phyloP scores from a whole-genome alignment of 2,113 vertebrate species.

The Oryzias celebensis region DNA sequence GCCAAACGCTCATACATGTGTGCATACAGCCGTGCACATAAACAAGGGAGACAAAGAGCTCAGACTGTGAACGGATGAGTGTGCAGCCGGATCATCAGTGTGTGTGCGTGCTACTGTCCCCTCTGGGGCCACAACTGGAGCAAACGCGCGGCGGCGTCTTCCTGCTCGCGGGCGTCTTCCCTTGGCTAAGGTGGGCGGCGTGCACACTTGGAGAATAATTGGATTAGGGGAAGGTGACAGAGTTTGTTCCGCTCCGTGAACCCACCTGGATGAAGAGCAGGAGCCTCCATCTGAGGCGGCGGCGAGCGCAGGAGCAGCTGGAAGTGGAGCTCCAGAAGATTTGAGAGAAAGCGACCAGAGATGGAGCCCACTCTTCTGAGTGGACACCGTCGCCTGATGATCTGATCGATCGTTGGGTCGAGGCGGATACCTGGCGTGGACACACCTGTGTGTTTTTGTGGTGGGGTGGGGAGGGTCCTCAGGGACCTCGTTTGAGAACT shows the following conservation, averaged over 20 bases:
- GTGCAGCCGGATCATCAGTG: constrained; percentile 1
- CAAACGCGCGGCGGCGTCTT: constrained; percentile 9
- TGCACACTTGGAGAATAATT: constrained; percentile 38
- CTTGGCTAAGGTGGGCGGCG: constrained; percentile 18
- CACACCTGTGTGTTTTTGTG: background rate
- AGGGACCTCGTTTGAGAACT: constrained; percentile 33
- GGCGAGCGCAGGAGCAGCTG: background rate
- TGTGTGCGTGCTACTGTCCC: constrained; percentile 2
- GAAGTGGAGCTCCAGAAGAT: background rate
- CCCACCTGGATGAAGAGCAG: constrained; percentile 47
- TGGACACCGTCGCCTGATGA: background rate
- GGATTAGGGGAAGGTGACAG: constrained; percentile 35
- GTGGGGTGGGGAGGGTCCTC: constrained; percentile 1
- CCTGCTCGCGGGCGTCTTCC: constrained; percentile 16
- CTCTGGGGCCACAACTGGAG: constrained; percentile 42
- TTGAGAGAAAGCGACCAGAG: background rate
- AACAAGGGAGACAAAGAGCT: constrained; percentile 11
- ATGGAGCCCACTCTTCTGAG: background rate
- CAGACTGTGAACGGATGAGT: constrained; percentile 5
- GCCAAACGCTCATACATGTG: background rate
- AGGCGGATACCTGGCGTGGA: background rate
- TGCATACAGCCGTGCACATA: background rate
- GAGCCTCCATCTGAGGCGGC: background rate
- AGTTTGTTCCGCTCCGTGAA: constrained; percentile 49
- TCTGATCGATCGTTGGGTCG: background rate